phyloP scores from a whole-genome alignment of 2,797 vertebrate genomes.

The Labeo calbasu region DNA sequence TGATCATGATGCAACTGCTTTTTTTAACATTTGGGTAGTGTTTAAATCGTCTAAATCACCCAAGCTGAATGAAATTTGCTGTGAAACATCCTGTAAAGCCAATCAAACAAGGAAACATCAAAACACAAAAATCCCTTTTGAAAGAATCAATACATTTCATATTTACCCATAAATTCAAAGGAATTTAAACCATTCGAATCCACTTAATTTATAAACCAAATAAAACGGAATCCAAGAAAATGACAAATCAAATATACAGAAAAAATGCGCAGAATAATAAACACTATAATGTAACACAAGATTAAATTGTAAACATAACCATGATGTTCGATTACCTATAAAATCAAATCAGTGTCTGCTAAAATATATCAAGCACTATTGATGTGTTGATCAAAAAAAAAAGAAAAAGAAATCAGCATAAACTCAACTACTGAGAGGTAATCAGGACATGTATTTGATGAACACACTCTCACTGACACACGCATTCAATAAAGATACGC shows the following conservation, averaged over 20 bases:
- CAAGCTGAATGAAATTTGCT: constrained; percentile 11
- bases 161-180: constrained; percentile 7
- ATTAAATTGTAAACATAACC: constrained; percentile 28
- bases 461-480: background rate
- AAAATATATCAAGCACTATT: constrained; percentile 20
- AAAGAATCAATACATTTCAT: constrained; percentile 1
- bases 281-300: constrained; percentile 23
- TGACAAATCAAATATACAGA: constrained; percentile 32
- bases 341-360: background rate
- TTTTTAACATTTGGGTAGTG: background rate
- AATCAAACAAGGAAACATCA: constrained; percentile 17
- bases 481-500: background rate
- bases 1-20: background rate
- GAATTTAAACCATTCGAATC: background rate
- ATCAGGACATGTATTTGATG: constrained; percentile 38
- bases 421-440: constrained; percentile 48
- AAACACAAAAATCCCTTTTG: constrained; percentile 36
- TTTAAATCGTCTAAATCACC: background rate
- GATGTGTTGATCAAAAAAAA: background rate
- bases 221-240: background rate
- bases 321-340: constrained; percentile 1
- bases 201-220: background rate
- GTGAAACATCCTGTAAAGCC: constrained; percentile 5
- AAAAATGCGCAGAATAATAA: constrained; percentile 16
- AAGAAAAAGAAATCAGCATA: background rate